These are phyloP conservation scores for Atopsyche davidsoni DNA, from an alignment of 1,140 invertebrate genomes.

Conservation along the genomic window DNA sequence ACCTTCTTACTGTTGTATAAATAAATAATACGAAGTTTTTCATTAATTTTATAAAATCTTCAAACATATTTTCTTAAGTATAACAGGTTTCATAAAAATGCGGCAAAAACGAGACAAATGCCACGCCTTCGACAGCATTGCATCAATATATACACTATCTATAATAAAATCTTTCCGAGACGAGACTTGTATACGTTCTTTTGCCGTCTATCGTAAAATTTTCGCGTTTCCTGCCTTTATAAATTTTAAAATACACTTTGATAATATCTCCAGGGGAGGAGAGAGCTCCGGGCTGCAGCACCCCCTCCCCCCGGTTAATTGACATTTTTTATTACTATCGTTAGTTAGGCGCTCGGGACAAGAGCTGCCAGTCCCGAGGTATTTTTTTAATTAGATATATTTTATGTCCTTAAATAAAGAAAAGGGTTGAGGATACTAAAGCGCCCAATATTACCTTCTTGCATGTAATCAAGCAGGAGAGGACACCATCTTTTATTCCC, in stretches of 20 bases:
- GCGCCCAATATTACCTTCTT: constrained; percentile 25
- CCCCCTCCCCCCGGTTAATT: constrained; percentile 39
- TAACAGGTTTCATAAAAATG: too few relatives aligned
- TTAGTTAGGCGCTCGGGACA: constrained; percentile 25
- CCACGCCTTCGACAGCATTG: too few relatives aligned
- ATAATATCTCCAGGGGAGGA: constrained; percentile 21
- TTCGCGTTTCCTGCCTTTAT: constrained; percentile 23
- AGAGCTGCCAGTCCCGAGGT: constrained; percentile 44
- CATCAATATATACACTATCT: too few relatives aligned
- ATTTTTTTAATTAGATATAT: constrained; percentile 54
- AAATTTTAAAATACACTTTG: constrained; percentile 27
- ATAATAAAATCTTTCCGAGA: too few relatives aligned
- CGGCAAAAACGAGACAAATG: too few relatives aligned
- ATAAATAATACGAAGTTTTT: too few relatives aligned
- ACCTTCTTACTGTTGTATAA: too few relatives aligned
- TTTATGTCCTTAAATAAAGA: constrained; percentile 39
- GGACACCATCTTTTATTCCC: constrained; percentile 10
- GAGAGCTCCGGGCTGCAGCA: not conserved
- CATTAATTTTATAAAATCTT: too few relatives aligned
- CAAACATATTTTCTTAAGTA: too few relatives aligned
- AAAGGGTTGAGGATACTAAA: constrained; percentile 48
- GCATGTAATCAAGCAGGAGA: constrained; percentile 23
- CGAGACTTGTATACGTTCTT: not conserved
- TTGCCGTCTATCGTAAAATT: constrained; percentile 14
- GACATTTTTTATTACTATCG: constrained; percentile 47